phyloP scores from a whole-genome alignment of 2,113 vertebrate genomes.

The Conger conger region DNA sequence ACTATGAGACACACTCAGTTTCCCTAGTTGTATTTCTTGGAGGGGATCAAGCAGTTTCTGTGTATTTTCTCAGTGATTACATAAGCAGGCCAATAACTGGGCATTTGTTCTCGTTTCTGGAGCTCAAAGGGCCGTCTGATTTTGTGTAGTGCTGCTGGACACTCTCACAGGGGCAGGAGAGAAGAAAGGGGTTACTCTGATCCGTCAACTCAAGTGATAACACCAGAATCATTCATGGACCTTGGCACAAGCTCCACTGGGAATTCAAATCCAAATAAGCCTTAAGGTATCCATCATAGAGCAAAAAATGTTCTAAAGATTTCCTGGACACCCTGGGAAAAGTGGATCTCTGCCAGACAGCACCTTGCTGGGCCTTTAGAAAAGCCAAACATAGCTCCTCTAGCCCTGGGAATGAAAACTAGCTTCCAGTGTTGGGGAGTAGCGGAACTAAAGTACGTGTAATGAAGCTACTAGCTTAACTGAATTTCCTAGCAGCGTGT shows the following conservation, averaged over 20 bases:
- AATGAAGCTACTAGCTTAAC: too few relatives aligned
- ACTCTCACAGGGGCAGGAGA: not conserved
- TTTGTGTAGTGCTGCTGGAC: not conserved
- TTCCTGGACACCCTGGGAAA: not conserved
- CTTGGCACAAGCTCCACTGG: not conserved
- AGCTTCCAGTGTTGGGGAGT: too few relatives aligned
- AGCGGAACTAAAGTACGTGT: too few relatives aligned
- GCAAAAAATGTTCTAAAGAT: not conserved
- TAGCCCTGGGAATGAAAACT: not conserved
- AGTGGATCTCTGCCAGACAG: constrained; percentile 5
- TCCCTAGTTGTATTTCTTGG: not conserved
- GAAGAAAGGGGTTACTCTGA: not conserved
- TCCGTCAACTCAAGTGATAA: constrained; percentile 9
- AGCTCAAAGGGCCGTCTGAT: not conserved
- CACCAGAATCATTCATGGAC: not conserved
- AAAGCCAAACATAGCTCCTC: not conserved
- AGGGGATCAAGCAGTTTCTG: not conserved
- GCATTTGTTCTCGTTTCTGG: not conserved
- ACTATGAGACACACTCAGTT: not conserved
- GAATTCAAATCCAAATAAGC: not conserved
- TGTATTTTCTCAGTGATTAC: not conserved
- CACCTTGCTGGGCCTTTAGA: constrained; percentile 1
- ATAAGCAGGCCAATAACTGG: not conserved
- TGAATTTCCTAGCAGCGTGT: not conserved
- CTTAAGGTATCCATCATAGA: not conserved